These are phyloP conservation scores for Amphibalanus amphitrite DNA, from an alignment of 1,140 invertebrate species.

Conservation along the genomic window DNA sequence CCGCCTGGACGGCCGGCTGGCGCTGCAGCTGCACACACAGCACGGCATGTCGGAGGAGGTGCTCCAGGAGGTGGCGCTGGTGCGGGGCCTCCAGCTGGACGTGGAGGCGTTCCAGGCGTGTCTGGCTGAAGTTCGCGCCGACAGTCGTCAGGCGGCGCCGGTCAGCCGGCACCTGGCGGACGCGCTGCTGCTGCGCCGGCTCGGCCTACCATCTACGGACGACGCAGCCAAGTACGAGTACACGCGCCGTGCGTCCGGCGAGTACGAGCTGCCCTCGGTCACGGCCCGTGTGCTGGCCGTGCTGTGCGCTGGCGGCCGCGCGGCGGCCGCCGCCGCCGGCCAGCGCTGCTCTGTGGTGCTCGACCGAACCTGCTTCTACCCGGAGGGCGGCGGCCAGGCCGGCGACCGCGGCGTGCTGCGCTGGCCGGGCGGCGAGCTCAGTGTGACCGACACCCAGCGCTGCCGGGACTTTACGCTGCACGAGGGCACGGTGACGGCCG, in stretches of 20 bases:
- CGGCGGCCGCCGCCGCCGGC: constrained; percentile 14
- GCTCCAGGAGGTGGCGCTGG: constrained; percentile 38
- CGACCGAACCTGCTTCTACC: constrained; percentile 62
- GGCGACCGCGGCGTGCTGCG: constrained; percentile 48
- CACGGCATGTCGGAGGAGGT: constrained; percentile 29
- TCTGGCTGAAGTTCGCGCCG: constrained; percentile 10
- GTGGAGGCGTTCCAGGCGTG: constrained; percentile 15
- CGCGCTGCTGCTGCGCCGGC: constrained; percentile 2
- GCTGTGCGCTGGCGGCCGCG: constrained; percentile 40
- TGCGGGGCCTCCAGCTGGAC: constrained; percentile 24
- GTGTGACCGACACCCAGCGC: constrained; percentile 43
- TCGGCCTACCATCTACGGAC: constrained; percentile 30
- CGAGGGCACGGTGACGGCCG: constrained; percentile 38
- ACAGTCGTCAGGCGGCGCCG: constrained; percentile 8
- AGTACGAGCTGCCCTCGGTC: constrained; percentile 37
- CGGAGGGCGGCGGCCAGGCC: constrained; percentile 59
- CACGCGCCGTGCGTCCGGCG: constrained; percentile 16
- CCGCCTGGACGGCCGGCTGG: constrained; percentile 13
- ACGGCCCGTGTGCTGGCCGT: constrained; percentile 40
- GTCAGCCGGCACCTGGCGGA: constrained; percentile 4
- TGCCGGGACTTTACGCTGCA: constrained; percentile 54
- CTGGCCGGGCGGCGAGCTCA: constrained; percentile 31
- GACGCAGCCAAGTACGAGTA: constrained; percentile 53
- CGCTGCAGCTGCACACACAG: constrained; percentile 8
- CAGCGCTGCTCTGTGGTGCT: constrained; percentile 33